These are phyloP conservation scores for Lepidochitona cinerea DNA, from an alignment of 2,888 invertebrate species.

Conservation along the genomic window DNA sequence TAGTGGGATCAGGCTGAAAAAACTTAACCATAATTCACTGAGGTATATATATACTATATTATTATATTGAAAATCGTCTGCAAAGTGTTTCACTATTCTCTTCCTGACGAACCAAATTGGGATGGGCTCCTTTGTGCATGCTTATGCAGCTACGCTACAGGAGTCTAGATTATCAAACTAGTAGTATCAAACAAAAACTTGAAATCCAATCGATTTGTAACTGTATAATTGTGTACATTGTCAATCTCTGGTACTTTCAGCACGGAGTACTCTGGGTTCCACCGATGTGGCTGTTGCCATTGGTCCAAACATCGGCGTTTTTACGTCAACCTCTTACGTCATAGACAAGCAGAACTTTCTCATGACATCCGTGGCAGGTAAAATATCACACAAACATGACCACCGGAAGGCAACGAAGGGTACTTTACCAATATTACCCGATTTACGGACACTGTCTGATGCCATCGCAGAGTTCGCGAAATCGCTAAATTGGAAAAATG, in stretches of 20 bases:
- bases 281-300: constrained; percentile 48
- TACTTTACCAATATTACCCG: constrained; percentile 53
- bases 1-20: too few relatives aligned
- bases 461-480: constrained; percentile 49
- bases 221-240: too few relatives aligned
- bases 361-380: constrained; percentile 48
- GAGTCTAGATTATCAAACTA: too few relatives aligned
- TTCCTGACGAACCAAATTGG: too few relatives aligned
- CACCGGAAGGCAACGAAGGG: constrained; percentile 38
- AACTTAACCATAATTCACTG: too few relatives aligned
- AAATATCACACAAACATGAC: constrained; percentile 23
- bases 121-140: too few relatives aligned
- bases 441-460: constrained; percentile 45
- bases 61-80: too few relatives aligned
- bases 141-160: too few relatives aligned
- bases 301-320: constrained; percentile 60
- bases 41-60: too few relatives aligned
- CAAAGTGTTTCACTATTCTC: too few relatives aligned
- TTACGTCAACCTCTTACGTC: constrained; percentile 60
- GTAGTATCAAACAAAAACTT: too few relatives aligned
- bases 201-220: too few relatives aligned
- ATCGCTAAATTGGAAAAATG: constrained; percentile 46
- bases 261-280: constrained; percentile 41
- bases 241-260: constrained; percentile 35
- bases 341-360: constrained; percentile 51